Percentiles rank a stretch among this genome's conserved stretches.
These are phyloP conservation scores for Hemistola chrysoprasaria DNA, from an alignment of 2,888 invertebrate genomes.

Conservation along the genomic window DNA sequence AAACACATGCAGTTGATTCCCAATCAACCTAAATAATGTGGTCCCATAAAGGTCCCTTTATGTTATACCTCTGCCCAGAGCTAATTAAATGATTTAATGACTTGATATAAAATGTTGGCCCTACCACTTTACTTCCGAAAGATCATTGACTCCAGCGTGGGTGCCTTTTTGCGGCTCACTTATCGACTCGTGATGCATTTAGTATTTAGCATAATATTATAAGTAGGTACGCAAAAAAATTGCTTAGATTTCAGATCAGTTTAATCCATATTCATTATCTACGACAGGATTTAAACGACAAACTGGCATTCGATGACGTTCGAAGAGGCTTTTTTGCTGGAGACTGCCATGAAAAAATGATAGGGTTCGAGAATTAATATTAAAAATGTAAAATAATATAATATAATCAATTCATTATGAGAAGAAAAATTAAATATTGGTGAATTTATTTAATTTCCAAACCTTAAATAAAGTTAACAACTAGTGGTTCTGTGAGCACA, in stretches of 20 bases:
- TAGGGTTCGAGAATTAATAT: too few relatives aligned
- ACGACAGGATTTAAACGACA: conserved; percentile 15
- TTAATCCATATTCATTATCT: conserved; percentile 14
- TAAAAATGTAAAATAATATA: too few relatives aligned
- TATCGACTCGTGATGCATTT: conserved; percentile 16
- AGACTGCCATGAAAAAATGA: too few relatives aligned
- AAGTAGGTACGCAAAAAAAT: conserved; percentile 14
- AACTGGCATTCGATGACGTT: background rate
- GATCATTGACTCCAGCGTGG: conserved; percentile 24
- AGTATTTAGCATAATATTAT: too few relatives aligned
- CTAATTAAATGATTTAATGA: conserved; percentile 26
- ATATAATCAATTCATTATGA: too few relatives aligned
- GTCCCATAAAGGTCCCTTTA: conserved; percentile 11
- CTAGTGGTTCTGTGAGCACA: too few relatives aligned
- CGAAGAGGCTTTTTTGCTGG: too few relatives aligned
- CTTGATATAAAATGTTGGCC: conserved; percentile 25
- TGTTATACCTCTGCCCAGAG: conserved; percentile 12
- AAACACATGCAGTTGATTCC: too few relatives aligned
- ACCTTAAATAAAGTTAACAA: too few relatives aligned
- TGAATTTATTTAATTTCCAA: too few relatives aligned
- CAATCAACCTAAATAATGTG: background rate
- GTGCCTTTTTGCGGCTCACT: conserved; percentile 11
- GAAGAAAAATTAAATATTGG: too few relatives aligned
- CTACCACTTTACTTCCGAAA: conserved; percentile 30
- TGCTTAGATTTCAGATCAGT: conserved; percentile 10